phyloP scores from a whole-genome alignment of 2,113 vertebrate genomes.

The Cinclus mexicanus region DNA sequence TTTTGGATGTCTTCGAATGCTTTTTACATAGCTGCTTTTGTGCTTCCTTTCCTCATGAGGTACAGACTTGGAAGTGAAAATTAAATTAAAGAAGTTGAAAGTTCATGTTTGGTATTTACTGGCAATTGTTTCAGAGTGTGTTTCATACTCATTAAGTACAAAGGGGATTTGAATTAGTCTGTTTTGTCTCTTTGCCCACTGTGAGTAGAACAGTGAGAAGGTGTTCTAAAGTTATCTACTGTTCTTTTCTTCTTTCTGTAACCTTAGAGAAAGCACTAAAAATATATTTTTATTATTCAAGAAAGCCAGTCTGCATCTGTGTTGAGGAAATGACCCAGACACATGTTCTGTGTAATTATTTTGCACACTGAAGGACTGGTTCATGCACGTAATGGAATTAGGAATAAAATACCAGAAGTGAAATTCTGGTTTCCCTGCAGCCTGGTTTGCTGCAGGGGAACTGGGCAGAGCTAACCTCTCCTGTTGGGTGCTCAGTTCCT shows the following conservation, averaged over 20 bases:
- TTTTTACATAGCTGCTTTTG: neutral
- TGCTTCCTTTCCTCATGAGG: neutral
- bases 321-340: neutral
- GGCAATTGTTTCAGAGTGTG: neutral
- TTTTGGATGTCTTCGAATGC: neutral
- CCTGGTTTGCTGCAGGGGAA: neutral
- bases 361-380: neutral
- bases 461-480: neutral
- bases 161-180: neutral
- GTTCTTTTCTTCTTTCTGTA: neutral
- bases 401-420: neutral
- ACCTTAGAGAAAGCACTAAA: neutral
- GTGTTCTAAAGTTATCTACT: neutral
- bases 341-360: neutral
- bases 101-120: neutral
- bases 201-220: neutral
- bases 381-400: neutral
- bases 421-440: neutral
- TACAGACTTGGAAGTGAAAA: neutral
- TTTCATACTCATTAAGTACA: neutral
- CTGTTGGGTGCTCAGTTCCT: fast-evolving
- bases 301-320: neutral
- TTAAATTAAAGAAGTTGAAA: neutral
- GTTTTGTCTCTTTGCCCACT: neutral
- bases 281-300: neutral